A percentile compares a stretch with the other conserved stretches of the same genome.
phyloP scores from a whole-genome alignment of 1,140 invertebrate species.

The Hydropsyche tenuis region DNA sequence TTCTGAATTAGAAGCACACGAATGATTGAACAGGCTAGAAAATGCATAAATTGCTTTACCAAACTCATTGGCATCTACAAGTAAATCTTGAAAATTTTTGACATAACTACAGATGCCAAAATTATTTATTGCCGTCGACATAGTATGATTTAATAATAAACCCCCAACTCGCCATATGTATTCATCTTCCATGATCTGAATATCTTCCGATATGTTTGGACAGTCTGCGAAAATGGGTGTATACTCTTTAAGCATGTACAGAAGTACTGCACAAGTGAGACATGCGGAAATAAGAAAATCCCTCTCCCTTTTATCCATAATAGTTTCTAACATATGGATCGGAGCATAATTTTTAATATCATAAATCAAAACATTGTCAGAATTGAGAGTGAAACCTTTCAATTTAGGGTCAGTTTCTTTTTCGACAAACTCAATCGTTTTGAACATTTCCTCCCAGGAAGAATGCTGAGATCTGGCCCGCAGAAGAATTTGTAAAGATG shows the following conservation, averaged over 20 bases:
- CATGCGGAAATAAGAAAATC: constrained; percentile 79
- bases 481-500: constrained; percentile 70
- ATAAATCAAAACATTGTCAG: constrained; percentile 58
- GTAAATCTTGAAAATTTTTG: constrained; percentile 58
- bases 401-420: constrained; percentile 51
- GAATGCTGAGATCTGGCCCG: constrained; percentile 62
- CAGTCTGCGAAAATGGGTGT: constrained; percentile 60
- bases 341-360: constrained; percentile 65
- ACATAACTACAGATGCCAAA: constrained; percentile 72
- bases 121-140: constrained; percentile 83
- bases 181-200: constrained; percentile 52
- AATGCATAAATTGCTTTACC: constrained; percentile 75
- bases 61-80: constrained; percentile 56
- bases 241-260: constrained; percentile 69
- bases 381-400: constrained; percentile 57
- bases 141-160: constrained; percentile 75
- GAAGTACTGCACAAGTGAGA: constrained; percentile 70
- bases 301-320: constrained; percentile 70
- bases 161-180: constrained; percentile 56
- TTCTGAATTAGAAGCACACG: constrained; percentile 85
- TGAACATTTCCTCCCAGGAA: constrained; percentile 58
- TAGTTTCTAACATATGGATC: constrained; percentile 77
- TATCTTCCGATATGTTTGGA: constrained; percentile 55
- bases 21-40: constrained; percentile 88
- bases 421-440: constrained; percentile 58